Percentiles rank a stretch among this genome's conserved stretches.
phyloP scores from a whole-genome alignment of 2,888 invertebrate genomes.

The Pyrocoelia pectoralis region DNA sequence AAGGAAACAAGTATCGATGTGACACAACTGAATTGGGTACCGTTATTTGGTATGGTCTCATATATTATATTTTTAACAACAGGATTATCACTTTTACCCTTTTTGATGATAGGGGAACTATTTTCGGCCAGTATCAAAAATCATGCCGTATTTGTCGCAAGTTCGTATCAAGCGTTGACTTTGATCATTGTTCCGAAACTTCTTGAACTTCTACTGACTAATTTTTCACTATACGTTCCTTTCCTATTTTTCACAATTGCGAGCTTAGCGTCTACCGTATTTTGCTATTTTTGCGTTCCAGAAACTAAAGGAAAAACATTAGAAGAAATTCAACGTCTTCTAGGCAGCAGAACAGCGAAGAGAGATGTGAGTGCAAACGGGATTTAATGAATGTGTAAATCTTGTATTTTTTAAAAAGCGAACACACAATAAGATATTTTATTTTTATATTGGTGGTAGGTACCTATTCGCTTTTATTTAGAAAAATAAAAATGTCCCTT shows the following conservation, averaged over 20 bases:
- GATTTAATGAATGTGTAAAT: too few relatives aligned
- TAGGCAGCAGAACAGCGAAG: conserved; percentile 39
- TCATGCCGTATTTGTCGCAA: conserved; percentile 46
- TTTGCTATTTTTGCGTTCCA: conserved; percentile 49
- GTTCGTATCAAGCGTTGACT: conserved; percentile 43
- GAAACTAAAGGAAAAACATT: conserved; percentile 55
- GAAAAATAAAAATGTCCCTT: too few relatives aligned
- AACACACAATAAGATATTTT: too few relatives aligned
- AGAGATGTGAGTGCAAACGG: too few relatives aligned
- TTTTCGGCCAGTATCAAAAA: conserved; percentile 51
- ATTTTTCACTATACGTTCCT: conserved; percentile 48
- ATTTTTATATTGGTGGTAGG: too few relatives aligned
- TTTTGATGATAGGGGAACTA: conserved; percentile 49
- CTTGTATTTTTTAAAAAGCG: too few relatives aligned
- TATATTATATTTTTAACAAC: conserved; percentile 37
- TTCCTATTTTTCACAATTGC: conserved; percentile 48
- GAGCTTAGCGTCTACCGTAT: conserved; percentile 42
- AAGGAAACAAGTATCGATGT: conserved; percentile 41
- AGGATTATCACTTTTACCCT: conserved; percentile 49
- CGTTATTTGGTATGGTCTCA: conserved; percentile 47
- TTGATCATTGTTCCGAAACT: conserved; percentile 44
- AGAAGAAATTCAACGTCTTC: conserved; percentile 54
- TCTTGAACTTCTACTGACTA: conserved; percentile 48
- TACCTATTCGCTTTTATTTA: too few relatives aligned
- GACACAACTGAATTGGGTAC: conserved; percentile 47